Conservation (phyloP, 2,113 vertebrate species). For the Crypturellus undulatus region DNA sequence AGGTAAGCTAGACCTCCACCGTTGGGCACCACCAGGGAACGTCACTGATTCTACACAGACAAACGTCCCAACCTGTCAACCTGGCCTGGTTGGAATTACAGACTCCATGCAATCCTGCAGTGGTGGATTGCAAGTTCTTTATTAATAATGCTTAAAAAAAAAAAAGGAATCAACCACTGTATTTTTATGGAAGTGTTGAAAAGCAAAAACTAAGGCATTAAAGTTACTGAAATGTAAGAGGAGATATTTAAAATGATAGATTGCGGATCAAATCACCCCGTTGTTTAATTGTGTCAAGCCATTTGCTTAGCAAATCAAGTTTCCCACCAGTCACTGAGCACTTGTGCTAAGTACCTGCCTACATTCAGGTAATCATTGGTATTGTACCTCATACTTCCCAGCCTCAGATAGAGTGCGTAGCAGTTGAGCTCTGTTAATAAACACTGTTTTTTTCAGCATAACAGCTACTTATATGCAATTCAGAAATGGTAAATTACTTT, state of each 20-base stretch:
- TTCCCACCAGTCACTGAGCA: constrained; percentile 62
- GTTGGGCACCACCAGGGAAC: neutral
- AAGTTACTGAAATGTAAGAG: constrained; percentile 19
- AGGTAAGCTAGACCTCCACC: neutral
- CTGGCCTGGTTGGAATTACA: neutral
- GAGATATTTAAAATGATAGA: constrained; percentile 37
- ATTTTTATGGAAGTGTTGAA: neutral
- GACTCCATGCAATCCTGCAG: neutral
- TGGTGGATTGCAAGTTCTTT: neutral
- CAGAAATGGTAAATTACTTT: constrained; percentile 41
- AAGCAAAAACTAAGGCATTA: neutral
- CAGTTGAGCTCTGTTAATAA: constrained; percentile 34
- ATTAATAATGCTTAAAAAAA: neutral
- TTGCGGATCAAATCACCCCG: neutral
- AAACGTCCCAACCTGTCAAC: neutral
- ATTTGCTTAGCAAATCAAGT: constrained; percentile 76
- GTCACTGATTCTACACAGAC: neutral
- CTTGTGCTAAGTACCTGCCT: constrained; percentile 57
- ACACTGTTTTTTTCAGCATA: constrained; percentile 34
- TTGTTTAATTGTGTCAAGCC: constrained; percentile 73
- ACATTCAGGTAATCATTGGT: constrained; percentile 55
- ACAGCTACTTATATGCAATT: constrained; percentile 46
- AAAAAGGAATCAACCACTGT: neutral
- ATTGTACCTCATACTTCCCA: constrained; percentile 47
- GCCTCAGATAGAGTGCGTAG: constrained; percentile 11